Evolutionary conservation across 2,797 vertebrate species (phyloP), one percentile per base, ranked within the genome.

Genomic region (Nasua narica): DNA sequence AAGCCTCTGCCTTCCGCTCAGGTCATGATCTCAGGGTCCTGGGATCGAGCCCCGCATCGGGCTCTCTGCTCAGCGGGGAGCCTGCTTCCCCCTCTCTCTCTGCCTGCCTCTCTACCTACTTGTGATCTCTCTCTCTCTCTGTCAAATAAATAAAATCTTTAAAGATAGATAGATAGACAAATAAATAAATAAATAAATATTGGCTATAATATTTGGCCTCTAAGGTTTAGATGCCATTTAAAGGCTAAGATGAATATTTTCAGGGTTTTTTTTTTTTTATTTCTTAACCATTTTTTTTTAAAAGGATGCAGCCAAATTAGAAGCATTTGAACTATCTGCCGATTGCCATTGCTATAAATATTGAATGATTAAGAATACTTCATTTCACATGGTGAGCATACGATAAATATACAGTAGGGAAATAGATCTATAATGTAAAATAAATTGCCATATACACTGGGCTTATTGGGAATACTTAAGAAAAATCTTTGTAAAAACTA

Each of bases 151-250:
- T 40, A 40, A 40, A 40, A 40, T 40, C 40, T 40, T 40, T 40
- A 40, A 40, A 40, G 6, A 40, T 40, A 40, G 6, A 40, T 40
- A 40, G 6, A 40, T 40, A 40, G n/a, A n/a, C n/a, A n/a, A 40
- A 40, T 40, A 40, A 40, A 40, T 40, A 40, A 40, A 40, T 40
- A 40, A 40, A 40, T 25, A 91, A 89, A 60, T 50, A 62, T 35
- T 72, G 32, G 4, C 46, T 93, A 35, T 48, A 50, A n/a, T n/a
- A 85, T 87, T 94, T 90, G 60, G 70, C 84, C 92, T 93, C 79
- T 82, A 95, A 88, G 25, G 35, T 76, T 95, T 95, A 76, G 50
- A 78, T 74, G 54, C 29, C 32, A 50, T 52, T 27, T 93, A 93
- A 96, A 79, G 69, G n/a, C 62, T 93, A 25, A 91, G 76, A 52